These are phyloP conservation scores for Hypsopygia costalis DNA, from an alignment of 2,888 invertebrate species.

Conservation along the genomic window DNA sequence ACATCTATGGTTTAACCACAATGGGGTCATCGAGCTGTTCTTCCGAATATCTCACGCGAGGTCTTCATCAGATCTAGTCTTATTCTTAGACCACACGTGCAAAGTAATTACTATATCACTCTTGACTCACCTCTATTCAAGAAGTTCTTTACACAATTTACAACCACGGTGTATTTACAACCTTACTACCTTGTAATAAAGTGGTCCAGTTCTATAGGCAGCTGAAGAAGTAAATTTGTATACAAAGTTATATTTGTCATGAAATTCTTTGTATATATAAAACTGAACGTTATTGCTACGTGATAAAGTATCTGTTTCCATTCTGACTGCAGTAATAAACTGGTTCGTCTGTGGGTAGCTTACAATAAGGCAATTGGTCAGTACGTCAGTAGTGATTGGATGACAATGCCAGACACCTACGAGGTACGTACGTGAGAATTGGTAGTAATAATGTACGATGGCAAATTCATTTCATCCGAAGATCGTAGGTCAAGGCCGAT, in stretches of 20 bases:
- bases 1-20: too few relatives aligned
- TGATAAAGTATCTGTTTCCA: not conserved
- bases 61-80: too few relatives aligned
- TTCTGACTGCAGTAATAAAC: not conserved
- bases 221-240: not conserved
- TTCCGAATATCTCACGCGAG: too few relatives aligned
- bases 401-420: slow-evolving; percentile 29
- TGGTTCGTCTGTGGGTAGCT: slow-evolving; percentile 25
- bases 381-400: slow-evolving; percentile 27
- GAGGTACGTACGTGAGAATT: slow-evolving; percentile 5
- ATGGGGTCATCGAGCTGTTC: too few relatives aligned
- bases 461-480: slow-evolving; percentile 1
- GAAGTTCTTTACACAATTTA: not conserved
- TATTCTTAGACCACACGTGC: slow-evolving; percentile 9
- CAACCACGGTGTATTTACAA: not conserved
- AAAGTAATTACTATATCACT: slow-evolving; percentile 9
- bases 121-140: slow-evolving; percentile 15
- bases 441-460: not conserved
- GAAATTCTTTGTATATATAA: not conserved
- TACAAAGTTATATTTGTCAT: not conserved
- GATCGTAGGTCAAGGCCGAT: not conserved
- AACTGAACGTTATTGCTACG: slow-evolving; percentile 6
- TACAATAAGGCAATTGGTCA: slow-evolving; percentile 30
- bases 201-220: not conserved
- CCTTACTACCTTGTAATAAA: not conserved